Conservation (phyloP, 2,113 vertebrate genomes). For the Silurus asotus region DNA sequence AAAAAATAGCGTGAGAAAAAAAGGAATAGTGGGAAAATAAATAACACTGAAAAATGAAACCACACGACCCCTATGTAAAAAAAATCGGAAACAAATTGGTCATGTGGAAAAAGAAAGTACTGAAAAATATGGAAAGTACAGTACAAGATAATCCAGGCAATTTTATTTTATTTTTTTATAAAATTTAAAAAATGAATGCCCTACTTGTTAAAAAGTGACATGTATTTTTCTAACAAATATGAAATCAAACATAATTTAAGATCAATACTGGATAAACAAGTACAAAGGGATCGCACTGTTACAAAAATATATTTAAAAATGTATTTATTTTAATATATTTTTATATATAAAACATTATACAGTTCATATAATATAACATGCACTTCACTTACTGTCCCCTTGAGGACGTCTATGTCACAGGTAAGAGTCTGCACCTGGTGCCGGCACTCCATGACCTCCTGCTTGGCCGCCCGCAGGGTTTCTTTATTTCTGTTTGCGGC, state of each 20-base stretch:
- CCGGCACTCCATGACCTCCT: slow-evolving; percentile 90
- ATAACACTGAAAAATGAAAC: not conserved
- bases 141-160: too few species aligned
- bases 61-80: not conserved
- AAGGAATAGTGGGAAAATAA: not conserved
- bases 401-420: slow-evolving; percentile 92
- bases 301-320: not conserved
- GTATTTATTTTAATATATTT: not conserved
- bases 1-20: not conserved
- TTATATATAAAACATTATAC: not conserved
- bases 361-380: not conserved
- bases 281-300: not conserved
- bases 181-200: too few species aligned
- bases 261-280: not conserved
- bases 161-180: too few species aligned
- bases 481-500: slow-evolving; percentile 89
- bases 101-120: not conserved
- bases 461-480: slow-evolving; percentile 86
- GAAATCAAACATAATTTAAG: not conserved
- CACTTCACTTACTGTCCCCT: slow-evolving; percentile 87
- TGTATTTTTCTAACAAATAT: not conserved
- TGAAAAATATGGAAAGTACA: not conserved
- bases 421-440: slow-evolving; percentile 94
- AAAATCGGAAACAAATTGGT: not conserved
- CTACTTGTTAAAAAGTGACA: not conserved